Percentiles rank a stretch among this genome's conserved stretches.
These are phyloP conservation scores for Proteles cristata DNA, from an alignment of 2,113 vertebrate species.

Conservation along the genomic window DNA sequence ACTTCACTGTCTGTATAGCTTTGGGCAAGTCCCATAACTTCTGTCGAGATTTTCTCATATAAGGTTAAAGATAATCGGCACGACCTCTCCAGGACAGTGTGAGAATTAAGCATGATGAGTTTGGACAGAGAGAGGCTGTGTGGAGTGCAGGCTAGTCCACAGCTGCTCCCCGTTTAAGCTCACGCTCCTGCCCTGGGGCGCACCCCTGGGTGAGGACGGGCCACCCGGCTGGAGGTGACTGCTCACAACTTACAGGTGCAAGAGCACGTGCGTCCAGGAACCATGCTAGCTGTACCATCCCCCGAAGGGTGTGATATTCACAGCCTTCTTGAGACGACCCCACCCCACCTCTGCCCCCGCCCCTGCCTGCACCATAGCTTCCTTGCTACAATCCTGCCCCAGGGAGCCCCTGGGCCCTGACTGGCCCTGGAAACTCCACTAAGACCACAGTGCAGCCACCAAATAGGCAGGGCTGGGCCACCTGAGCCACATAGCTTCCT, in stretches of 20 bases:
- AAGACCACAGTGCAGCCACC: not conserved
- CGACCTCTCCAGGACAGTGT: not conserved
- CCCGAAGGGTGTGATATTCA: not conserved
- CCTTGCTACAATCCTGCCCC: no score
- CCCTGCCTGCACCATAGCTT: not conserved
- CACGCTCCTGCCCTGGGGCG: not conserved
- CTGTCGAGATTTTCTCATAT: not conserved
- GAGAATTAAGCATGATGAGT: not conserved
- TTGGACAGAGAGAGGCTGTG: not conserved
- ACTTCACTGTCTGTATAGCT: not conserved
- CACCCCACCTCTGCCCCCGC: not conserved
- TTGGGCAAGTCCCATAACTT: not conserved
- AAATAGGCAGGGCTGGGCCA: not conserved
- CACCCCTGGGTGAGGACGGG: not conserved
- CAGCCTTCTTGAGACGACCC: not conserved
- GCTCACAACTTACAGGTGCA: not conserved
- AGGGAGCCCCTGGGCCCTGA: not conserved
- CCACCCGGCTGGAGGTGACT: not conserved
- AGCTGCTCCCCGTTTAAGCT: not conserved
- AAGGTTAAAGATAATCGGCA: not conserved
- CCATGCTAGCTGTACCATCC: fast-evolving
- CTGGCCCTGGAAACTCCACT: not conserved
- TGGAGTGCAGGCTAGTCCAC: not conserved
- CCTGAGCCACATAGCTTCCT: not conserved
- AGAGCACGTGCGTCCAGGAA: not conserved